phyloP scores from a whole-genome alignment of 2,888 invertebrate genomes.

The Morpho achilles region DNA sequence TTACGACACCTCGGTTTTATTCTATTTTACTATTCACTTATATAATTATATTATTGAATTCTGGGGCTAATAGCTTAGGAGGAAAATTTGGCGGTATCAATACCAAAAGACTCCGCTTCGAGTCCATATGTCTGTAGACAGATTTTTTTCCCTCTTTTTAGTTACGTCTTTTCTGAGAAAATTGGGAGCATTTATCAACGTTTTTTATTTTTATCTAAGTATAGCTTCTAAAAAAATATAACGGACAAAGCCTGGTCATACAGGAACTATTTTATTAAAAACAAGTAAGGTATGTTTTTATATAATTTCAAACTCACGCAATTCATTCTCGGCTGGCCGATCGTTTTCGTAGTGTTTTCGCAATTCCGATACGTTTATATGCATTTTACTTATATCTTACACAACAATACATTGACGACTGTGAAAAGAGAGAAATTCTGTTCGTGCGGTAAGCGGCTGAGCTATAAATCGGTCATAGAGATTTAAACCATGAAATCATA shows the following conservation, averaged over 20 bases:
- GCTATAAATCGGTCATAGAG: not conserved
- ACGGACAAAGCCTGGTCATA: too few species aligned
- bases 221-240: too few species aligned
- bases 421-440: conserved; percentile 13
- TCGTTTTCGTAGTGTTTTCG: conserved; percentile 29
- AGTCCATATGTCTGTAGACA: too few species aligned
- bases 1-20: too few species aligned
- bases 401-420: conserved; percentile 34
- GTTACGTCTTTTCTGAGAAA: too few species aligned
- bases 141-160: too few species aligned
- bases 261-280: not conserved
- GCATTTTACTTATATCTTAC: conserved; percentile 34
- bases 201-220: too few species aligned
- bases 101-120: too few species aligned
- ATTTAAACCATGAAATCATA: too few species aligned
- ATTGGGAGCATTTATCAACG: too few species aligned
- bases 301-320: conserved; percentile 34
- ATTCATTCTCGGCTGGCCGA: conserved; percentile 35
- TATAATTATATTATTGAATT: too few species aligned
- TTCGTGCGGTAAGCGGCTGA: not conserved
- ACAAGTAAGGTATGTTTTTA: not conserved
- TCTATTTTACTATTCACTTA: too few species aligned
- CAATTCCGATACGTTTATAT: conserved; percentile 38
- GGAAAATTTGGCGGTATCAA: not conserved
- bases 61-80: not conserved